Conservation (phyloP, 2,797 vertebrate genomes). For the Pipistrellus pipistrellus region DNA sequence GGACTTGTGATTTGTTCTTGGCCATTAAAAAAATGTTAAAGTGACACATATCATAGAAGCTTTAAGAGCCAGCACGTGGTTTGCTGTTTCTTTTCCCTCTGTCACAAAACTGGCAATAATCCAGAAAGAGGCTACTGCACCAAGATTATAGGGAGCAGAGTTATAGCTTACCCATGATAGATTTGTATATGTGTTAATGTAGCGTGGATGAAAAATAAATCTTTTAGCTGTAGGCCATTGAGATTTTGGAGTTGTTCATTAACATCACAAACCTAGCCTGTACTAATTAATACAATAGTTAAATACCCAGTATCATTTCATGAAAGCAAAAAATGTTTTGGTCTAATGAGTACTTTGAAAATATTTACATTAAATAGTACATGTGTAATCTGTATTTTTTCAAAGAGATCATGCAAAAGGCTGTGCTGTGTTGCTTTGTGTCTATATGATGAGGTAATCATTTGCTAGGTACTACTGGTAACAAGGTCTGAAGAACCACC, state of each 20-base stretch:
- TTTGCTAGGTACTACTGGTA: background rate
- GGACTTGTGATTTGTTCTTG: background rate
- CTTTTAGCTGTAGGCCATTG: background rate
- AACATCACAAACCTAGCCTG: background rate
- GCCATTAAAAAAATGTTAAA: background rate
- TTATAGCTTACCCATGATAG: background rate
- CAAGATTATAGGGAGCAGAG: background rate
- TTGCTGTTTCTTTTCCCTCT: background rate
- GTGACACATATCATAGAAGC: background rate
- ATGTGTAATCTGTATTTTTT: background rate
- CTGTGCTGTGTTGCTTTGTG: background rate
- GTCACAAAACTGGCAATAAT: background rate
- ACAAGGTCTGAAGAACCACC: background rate
- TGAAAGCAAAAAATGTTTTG: background rate
- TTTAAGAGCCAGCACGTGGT: background rate
- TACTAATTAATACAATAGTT: background rate
- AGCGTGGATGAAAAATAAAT: background rate
- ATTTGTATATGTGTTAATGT: background rate
- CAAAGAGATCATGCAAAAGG: background rate
- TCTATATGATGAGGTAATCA: background rate
- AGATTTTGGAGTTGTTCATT: background rate
- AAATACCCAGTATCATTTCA: background rate
- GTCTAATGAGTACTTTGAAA: background rate
- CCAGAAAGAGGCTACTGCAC: background rate
- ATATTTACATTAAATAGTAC: background rate